A percentile compares a stretch with the other conserved stretches of the same genome.
phyloP scores from a whole-genome alignment of 2,797 vertebrate genomes.

The Amphiprion clarkii region DNA sequence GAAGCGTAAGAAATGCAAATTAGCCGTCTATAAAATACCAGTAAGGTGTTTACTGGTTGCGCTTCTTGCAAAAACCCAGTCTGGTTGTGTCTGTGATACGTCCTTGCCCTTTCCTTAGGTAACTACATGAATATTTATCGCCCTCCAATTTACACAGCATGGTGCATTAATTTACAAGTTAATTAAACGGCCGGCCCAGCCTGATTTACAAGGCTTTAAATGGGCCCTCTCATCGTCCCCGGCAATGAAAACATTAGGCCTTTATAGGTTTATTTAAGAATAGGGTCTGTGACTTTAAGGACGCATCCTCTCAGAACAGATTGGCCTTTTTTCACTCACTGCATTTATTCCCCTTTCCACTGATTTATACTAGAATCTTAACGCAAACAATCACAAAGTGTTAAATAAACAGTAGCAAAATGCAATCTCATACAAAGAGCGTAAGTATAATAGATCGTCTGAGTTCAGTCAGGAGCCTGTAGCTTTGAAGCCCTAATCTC shows the following conservation, averaged over 20 bases:
- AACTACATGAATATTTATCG: slow-evolving; percentile 81
- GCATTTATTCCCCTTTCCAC: slow-evolving; percentile 2
- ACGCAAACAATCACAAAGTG: slow-evolving; percentile 29
- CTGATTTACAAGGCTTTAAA: slow-evolving; percentile 80
- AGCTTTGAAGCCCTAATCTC: slow-evolving; percentile 52
- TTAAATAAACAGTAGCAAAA: slow-evolving; percentile 19
- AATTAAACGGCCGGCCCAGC: slow-evolving; percentile 77
- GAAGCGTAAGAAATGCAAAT: slow-evolving; percentile 81
- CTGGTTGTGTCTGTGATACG: slow-evolving; percentile 57
- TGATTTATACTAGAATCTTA: background rate
- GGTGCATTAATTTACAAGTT: slow-evolving; percentile 83
- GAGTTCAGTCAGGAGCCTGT: slow-evolving; percentile 20
- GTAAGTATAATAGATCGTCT: slow-evolving; percentile 14
- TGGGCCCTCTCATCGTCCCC: slow-evolving; percentile 42
- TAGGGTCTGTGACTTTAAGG: slow-evolving; percentile 14
- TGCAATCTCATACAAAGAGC: background rate
- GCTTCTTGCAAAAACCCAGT: slow-evolving; percentile 52
- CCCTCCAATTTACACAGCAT: slow-evolving; percentile 74
- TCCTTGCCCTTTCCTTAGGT: slow-evolving; percentile 75
- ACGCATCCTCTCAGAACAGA: slow-evolving; percentile 20
- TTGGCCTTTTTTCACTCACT: background rate
- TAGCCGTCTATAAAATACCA: slow-evolving; percentile 77
- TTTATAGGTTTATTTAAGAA: slow-evolving; percentile 68
- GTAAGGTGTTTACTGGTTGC: slow-evolving; percentile 58
- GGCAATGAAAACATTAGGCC: slow-evolving; percentile 56